Evolutionary conservation across 2,888 invertebrate species (phyloP), one percentile per base, ranked within the genome.

Genomic region (Schizaphis graminum): DNA sequence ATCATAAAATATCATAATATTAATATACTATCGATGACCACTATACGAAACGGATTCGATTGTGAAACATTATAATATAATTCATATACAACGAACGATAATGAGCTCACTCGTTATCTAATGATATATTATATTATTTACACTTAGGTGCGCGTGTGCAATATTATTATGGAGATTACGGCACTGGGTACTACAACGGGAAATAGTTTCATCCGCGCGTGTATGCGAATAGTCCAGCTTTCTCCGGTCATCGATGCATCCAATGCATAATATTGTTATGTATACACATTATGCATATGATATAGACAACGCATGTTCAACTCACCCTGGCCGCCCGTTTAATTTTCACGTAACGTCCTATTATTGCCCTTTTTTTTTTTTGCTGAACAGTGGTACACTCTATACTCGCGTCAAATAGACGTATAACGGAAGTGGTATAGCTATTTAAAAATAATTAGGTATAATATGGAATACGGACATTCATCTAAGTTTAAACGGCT

Each of bases 171-270:
- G 53, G 13, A 47, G 85, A 91, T 85, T 91, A 91, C 85, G 49
- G 56, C 91, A 85, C 56, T 11, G 28, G 61, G 61, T 41, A 77
- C 21, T 77, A 26, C 8, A 28, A 61, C 41, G 44, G 84, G 44
- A 84, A 41, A 91, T 49, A 44, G 28, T 61, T 91, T 26, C 77
- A 35, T 88, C 47, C 28, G 3, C 67, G 21, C 3, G 11, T 85
- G 47, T 67, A n/a, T 67, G 16, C 24, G 35, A 7, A 57, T 49
- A 11, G 85, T 91, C 91, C 85, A 44, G 44, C 91, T 91, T 91
- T 91, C 91, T 56, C 91, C 56, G n/a, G 28, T 56, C 84, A 35
- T 49, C 49, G 91, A 26, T 35, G 91, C 84, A 53, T 91, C 35
- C 11, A 35, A 24, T 53, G 24, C 44, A 26, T 28, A 53, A 91